Conservation (phyloP, 2,797 vertebrate genomes). For the Clarias pachynema region DNA sequence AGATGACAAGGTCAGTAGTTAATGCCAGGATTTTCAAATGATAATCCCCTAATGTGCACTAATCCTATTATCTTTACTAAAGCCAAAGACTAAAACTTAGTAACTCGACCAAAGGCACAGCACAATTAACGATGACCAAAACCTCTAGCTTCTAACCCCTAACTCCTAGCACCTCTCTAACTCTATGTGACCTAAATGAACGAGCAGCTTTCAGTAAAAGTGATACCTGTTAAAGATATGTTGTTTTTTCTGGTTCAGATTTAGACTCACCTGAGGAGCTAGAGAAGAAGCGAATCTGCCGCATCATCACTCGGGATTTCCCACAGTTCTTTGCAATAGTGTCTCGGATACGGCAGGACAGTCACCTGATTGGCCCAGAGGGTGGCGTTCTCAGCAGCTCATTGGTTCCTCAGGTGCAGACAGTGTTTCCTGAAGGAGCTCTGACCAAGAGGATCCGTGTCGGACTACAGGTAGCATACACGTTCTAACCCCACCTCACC, state of each 20-base stretch:
- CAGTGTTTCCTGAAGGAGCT: conserved; percentile 94
- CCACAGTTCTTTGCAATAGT: conserved; percentile 98
- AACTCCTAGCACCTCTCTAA: not conserved
- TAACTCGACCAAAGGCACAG: not conserved
- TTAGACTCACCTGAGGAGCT: conserved; percentile 91
- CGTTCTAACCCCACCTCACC: not conserved
- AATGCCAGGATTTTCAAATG: not conserved
- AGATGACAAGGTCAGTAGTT: not conserved
- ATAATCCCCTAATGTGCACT: not conserved
- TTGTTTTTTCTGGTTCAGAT: conserved; percentile 69
- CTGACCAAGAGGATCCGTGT: conserved; percentile 96
- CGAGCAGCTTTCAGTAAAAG: not conserved
- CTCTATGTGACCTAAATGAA: not conserved
- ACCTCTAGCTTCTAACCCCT: not conserved
- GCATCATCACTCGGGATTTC: conserved; percentile 96
- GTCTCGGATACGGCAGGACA: conserved; percentile 95
- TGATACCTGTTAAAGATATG: not conserved
- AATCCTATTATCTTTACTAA: not conserved
- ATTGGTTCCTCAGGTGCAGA: conserved; percentile 92
- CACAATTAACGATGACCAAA: not conserved
- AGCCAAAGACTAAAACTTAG: not conserved
- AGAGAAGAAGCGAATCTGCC: conserved; percentile 93
- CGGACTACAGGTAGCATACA: conserved; percentile 88
- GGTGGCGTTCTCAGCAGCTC: conserved; percentile 95
- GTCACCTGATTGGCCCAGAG: conserved; percentile 93